These are phyloP conservation scores for Oreocharis arfaki DNA, from an alignment of 2,113 vertebrate genomes.

Conservation along the genomic window DNA sequence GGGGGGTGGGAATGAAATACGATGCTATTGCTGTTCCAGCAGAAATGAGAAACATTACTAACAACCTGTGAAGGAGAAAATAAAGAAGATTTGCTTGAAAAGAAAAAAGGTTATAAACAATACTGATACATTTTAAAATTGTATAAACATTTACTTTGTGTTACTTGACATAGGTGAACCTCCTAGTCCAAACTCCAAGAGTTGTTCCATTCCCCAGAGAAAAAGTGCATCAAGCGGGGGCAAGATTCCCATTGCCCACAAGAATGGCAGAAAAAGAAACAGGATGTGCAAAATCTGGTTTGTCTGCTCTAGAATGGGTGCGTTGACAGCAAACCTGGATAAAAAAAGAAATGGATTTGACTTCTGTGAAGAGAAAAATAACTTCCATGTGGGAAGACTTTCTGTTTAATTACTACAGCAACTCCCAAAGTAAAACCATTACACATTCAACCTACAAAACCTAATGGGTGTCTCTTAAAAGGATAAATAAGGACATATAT, in stretches of 20 bases:
- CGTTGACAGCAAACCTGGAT: slow-evolving; percentile 78
- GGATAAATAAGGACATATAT: neutral
- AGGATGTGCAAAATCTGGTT: slow-evolving; percentile 91
- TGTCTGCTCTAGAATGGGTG: slow-evolving; percentile 81
- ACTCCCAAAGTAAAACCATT: neutral
- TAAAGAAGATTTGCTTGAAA: slow-evolving; percentile 58
- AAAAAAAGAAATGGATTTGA: slow-evolving; percentile 52
- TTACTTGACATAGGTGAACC: slow-evolving; percentile 94
- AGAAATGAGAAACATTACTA: slow-evolving; percentile 89
- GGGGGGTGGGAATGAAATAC: slow-evolving; percentile 89
- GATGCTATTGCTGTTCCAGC: slow-evolving; percentile 79
- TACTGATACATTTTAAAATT: neutral
- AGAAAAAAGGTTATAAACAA: slow-evolving; percentile 45
- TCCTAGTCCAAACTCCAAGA: slow-evolving; percentile 89
- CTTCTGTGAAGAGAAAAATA: neutral
- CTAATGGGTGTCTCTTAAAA: neutral
- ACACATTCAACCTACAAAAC: neutral
- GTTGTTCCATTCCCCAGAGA: slow-evolving; percentile 93
- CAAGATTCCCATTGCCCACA: slow-evolving; percentile 91
- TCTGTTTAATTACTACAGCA: neutral
- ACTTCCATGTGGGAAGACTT: neutral
- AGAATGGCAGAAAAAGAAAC: slow-evolving; percentile 88
- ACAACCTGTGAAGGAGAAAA: slow-evolving; percentile 78
- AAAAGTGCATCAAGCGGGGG: slow-evolving; percentile 91
- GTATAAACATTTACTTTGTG: slow-evolving; percentile 75